Evolutionary conservation across 2,888 invertebrate genomes (phyloP).

Genomic region (Vanessa cardui): DNA sequence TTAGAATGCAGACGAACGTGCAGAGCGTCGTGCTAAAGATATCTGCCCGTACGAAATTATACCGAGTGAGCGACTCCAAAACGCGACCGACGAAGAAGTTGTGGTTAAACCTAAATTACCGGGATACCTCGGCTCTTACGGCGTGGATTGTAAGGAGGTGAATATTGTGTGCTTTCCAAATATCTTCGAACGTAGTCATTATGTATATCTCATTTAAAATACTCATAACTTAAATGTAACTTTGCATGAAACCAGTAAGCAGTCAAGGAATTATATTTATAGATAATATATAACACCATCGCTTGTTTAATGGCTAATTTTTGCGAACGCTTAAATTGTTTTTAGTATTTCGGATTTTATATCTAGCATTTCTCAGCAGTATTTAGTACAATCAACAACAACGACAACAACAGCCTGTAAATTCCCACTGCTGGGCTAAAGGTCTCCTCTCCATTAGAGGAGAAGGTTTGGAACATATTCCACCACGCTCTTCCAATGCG

Average conservation of each 20-base stretch:
- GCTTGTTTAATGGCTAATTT: too few relatives aligned
- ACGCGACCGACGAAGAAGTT: conserved; percentile 45
- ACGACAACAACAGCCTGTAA: too few relatives aligned
- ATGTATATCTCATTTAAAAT: too few relatives aligned
- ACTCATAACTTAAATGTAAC: too few relatives aligned
- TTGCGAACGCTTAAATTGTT: neutral
- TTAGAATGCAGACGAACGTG: conserved; percentile 62
- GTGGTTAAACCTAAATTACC: conserved; percentile 51
- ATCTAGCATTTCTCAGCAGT: too few relatives aligned
- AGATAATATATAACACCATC: neutral
- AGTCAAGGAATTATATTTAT: neutral
- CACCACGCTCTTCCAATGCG: too few relatives aligned
- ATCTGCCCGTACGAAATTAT: conserved; percentile 66
- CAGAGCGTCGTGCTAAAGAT: conserved; percentile 58
- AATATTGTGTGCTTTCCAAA: neutral
- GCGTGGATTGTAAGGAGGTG: conserved; percentile 72
- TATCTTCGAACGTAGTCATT: neutral
- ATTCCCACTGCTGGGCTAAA: too few relatives aligned
- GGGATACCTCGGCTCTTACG: conserved; percentile 68
- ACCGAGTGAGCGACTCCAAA: conserved; percentile 52
- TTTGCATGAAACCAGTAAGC: neutral
- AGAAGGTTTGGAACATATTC: too few relatives aligned
- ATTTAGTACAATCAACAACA: too few relatives aligned
- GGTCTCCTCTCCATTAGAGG: too few relatives aligned
- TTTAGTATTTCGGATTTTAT: neutral